These are phyloP conservation scores for Zoanthus solanderi DNA, from an alignment of 92 coral and sea anemone species.

Conservation along the genomic window DNA sequence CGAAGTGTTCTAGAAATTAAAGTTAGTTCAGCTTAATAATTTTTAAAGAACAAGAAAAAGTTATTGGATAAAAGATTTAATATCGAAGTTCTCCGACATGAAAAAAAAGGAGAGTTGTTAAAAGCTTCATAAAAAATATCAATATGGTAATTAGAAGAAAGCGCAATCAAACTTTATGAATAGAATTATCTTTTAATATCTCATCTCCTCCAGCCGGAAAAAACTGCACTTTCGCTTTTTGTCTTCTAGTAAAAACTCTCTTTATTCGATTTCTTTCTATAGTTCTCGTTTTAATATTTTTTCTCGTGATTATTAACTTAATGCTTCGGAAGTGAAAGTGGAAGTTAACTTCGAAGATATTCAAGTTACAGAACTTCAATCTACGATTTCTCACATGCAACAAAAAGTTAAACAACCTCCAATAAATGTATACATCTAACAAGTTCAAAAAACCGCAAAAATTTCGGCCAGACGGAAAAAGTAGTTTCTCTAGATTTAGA, in stretches of 20 bases:
- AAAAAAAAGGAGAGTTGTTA: background rate
- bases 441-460: background rate
- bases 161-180: constrained; percentile 30
- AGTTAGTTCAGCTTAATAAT: background rate
- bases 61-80: background rate
- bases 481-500: background rate
- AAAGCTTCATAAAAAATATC: constrained; percentile 16
- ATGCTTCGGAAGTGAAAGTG: constrained; percentile 7
- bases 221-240: background rate
- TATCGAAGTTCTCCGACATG: background rate
- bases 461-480: background rate
- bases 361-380: background rate
- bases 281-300: background rate
- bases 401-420: constrained; percentile 20
- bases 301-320: background rate
- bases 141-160: constrained; percentile 31
- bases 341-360: background rate
- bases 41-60: background rate
- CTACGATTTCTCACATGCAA: background rate
- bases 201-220: background rate
- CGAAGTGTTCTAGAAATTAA: background rate
- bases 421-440: background rate
- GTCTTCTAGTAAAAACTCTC: background rate
- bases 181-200: background rate
- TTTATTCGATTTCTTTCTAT: background rate